These are phyloP conservation scores for Myodes glareolus DNA, from an alignment of 2,113 vertebrate genomes.

Conservation along the genomic window DNA sequence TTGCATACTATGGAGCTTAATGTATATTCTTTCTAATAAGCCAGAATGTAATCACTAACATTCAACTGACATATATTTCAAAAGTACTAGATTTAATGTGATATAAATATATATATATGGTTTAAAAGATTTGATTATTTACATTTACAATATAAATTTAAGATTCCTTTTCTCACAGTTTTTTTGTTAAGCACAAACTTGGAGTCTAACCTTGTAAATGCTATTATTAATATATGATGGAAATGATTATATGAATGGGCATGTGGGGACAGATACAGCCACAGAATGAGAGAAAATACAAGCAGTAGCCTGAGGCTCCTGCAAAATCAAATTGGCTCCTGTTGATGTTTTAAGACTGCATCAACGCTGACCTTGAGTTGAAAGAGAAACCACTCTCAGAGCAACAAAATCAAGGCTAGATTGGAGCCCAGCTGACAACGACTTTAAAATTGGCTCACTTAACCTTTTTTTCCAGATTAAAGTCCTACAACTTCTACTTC, in stretches of 20 bases:
- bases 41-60: neutral
- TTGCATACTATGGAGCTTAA: neutral
- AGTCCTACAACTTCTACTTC: neutral
- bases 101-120: neutral
- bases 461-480: constrained; percentile 56
- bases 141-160: constrained; percentile 34
- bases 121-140: neutral
- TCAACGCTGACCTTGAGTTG: constrained; percentile 58
- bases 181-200: neutral
- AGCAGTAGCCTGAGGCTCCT: constrained; percentile 58
- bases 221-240: constrained; percentile 67
- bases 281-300: constrained; percentile 68
- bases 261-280: constrained; percentile 50
- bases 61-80: neutral
- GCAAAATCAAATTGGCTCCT: constrained; percentile 60
- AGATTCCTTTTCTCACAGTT: neutral
- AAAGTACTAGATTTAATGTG: neutral
- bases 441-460: constrained; percentile 52
- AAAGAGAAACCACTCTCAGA: constrained; percentile 50
- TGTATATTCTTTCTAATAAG: neutral
- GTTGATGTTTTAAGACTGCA: constrained; percentile 66
- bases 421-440: constrained; percentile 42
- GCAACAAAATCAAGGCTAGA: constrained; percentile 45
- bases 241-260: constrained; percentile 66
- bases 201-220: constrained; percentile 56